phyloP scores from a whole-genome alignment of 1,140 invertebrate species.

The Drosophila rhopaloa region DNA sequence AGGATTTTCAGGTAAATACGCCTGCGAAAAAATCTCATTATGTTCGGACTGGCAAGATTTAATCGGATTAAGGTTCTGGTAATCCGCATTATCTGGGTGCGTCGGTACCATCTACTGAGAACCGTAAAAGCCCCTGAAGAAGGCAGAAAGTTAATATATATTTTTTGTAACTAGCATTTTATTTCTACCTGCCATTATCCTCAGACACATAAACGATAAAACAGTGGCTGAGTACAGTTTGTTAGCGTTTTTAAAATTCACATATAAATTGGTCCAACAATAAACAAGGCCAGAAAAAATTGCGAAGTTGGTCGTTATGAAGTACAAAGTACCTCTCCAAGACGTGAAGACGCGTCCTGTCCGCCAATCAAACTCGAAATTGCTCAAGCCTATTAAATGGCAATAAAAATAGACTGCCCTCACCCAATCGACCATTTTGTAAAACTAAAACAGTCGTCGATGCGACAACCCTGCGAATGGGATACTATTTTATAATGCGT shows the following conservation, averaged over 20 bases:
- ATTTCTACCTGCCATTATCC: not conserved
- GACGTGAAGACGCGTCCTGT: slow-evolving; percentile 8
- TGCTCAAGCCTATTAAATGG: slow-evolving; percentile 11
- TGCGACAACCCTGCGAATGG: no score
- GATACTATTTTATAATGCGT: no score
- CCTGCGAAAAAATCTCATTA: not conserved
- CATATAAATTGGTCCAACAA: no score
- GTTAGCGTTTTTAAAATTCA: not conserved
- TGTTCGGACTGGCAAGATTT: not conserved
- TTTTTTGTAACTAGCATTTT: no score
- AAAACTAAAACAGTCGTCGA: not conserved
- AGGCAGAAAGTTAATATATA: no score
- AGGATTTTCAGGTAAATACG: slow-evolving; percentile 13
- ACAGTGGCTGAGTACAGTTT: slow-evolving; percentile 7
- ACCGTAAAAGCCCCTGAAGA: not conserved
- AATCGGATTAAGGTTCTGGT: not conserved
- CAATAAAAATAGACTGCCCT: not conserved
- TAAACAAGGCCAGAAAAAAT: not conserved
- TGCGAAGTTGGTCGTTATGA: not conserved
- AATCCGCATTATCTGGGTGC: slow-evolving; percentile 1
- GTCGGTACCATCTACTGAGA: slow-evolving; percentile 6
- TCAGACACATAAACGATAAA: not conserved
- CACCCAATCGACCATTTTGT: slow-evolving; percentile 32
- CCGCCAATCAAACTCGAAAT: slow-evolving; percentile 24
- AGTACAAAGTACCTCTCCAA: slow-evolving; percentile 5